Evolutionary conservation across 1,140 invertebrate species (phyloP), one percentile per base, ranked within the genome.

Genomic region (Sitobion miscanthi): DNA sequence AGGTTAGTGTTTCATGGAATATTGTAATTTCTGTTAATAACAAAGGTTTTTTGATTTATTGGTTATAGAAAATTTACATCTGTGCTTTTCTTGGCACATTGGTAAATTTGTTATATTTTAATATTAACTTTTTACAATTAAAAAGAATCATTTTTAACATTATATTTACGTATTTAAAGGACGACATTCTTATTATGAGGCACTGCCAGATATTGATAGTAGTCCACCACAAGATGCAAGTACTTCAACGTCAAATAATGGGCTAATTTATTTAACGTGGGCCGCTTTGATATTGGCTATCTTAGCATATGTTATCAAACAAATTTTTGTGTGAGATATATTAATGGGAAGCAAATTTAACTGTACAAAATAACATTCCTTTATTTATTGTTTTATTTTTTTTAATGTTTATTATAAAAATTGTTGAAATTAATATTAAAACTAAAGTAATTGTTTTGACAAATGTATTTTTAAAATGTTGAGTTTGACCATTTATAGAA

Each of bases 371-470:
- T 21, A 38, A 57, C 91, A 93, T 93, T 93, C 91, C 91, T 42
- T 91, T 9, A 47, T 38, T 49, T 82, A 38, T 57, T 82, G 77
- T 82, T 82, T 42, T 91, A 62, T 69, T 82, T 69, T 83, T 52
- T 91, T 82, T 91, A 52, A 82, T 83, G 47, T 92, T 83, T 83
- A 52, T 83, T 92, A n/a, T 69, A 30, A 62, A 90, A 90, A 89
- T 20, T 9, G 54, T 57, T 35, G 52, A 52, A n/a, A 35, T 17
- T 49, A 42, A 11, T 38, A 23, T 25, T 42, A 35, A 57, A 54
- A 42, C 14, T 57, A 54, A 57, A 89, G 49, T 54, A 11, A 54
- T 89, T 87, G 25, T 87, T 52, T 52, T 35, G 54, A 88, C 20
- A 88, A 21, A 88, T 23, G 3, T 88, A 2, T 54, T 21, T 49